phyloP scores from a whole-genome alignment of 2,888 invertebrate genomes.

The Drosophila diplacantha region DNA sequence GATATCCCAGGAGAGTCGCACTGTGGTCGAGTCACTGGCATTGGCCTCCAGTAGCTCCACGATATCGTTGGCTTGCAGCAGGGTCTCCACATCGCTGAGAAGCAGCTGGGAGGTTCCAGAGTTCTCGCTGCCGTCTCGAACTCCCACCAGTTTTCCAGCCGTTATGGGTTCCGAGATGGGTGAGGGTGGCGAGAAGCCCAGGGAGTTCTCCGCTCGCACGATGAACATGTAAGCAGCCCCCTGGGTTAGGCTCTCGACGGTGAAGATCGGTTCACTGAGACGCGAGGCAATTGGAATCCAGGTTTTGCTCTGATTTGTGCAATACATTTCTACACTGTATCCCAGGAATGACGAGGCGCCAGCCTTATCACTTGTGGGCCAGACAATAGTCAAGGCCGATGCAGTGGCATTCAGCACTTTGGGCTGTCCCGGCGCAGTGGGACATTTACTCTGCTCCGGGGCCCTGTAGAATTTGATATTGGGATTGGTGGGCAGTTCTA shows the following conservation, averaged over 20 bases:
- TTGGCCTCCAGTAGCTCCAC: slow-evolving; percentile 90
- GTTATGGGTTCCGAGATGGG: slow-evolving; percentile 86
- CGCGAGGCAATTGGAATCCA: slow-evolving; percentile 83
- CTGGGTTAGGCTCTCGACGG: slow-evolving; percentile 84
- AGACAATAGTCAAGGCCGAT: slow-evolving; percentile 87
- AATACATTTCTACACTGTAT: slow-evolving; percentile 88
- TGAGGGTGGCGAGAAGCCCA: slow-evolving; percentile 90
- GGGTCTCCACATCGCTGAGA: slow-evolving; percentile 83
- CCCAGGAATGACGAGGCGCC: slow-evolving; percentile 90
- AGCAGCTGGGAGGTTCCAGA: slow-evolving; percentile 65
- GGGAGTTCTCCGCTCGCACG: slow-evolving; percentile 91
- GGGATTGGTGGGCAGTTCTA: slow-evolving; percentile 88
- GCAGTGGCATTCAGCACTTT: slow-evolving; percentile 85
- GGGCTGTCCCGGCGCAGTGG: slow-evolving; percentile 89
- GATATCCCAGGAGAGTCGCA: slow-evolving; percentile 91
- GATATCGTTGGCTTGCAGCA: slow-evolving; percentile 84
- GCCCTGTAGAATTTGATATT: slow-evolving; percentile 89
- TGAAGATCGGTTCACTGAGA: slow-evolving; percentile 85
- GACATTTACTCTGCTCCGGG: slow-evolving; percentile 89
- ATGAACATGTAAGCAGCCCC: slow-evolving; percentile 92
- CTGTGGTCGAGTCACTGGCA: slow-evolving; percentile 88
- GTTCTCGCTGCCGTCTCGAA: slow-evolving; percentile 52
- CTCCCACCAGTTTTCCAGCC: slow-evolving; percentile 78
- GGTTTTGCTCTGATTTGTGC: slow-evolving; percentile 78
- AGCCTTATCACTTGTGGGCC: slow-evolving; percentile 86